Evolutionary conservation across 2,113 vertebrate genomes (phyloP), one percentile per base, ranked within the genome.

Genomic region (Mirounga angustirostris): DNA sequence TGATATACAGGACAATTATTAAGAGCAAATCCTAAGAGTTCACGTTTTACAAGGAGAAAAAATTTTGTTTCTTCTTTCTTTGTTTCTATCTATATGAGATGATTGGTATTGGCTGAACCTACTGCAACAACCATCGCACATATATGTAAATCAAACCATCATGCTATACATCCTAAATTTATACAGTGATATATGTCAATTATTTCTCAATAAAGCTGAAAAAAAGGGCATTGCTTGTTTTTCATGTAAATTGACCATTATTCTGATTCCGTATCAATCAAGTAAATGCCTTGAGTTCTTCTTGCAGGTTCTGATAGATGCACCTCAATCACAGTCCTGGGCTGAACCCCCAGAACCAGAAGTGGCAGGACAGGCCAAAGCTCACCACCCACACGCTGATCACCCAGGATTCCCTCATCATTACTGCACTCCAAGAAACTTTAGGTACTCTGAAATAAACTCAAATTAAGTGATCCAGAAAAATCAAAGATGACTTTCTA

Each of bases 401-500:
- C 61, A 89, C 43, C 69, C 74, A 92, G 19, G 24, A 26, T n/a
- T 54, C 21, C 58, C 19, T 26, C n/a, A 18, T 74, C 12, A 69
- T 71, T 13, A 21, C 71, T 59, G 4, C 2, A 18, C 71, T 93
- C 65, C 43, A 56, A 59, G 80, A 78, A 79, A 43, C 7, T 16
- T 79, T 7, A 22, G 3, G 5, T 36, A 13, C 74, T 52, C 74
- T 52, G 43, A 79, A 46, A n/a, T 65, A 56, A 63, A 67, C 43
- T 78, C 89, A 40, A 40, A 81, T 30, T 46, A 95, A 96, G 56
- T 65, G 90, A 89, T 59, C 71, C 14, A 81, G 52, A 24, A 87
- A 92, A 97, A 81, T 76, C 81, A 81, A 94, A 96, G 46, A 59
- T 2, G 69, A 95, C 5, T 81, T 88, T 52, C 80, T 88, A 74